Conservation (phyloP, 2,797 vertebrate species). For the Phataginus tricuspis region DNA sequence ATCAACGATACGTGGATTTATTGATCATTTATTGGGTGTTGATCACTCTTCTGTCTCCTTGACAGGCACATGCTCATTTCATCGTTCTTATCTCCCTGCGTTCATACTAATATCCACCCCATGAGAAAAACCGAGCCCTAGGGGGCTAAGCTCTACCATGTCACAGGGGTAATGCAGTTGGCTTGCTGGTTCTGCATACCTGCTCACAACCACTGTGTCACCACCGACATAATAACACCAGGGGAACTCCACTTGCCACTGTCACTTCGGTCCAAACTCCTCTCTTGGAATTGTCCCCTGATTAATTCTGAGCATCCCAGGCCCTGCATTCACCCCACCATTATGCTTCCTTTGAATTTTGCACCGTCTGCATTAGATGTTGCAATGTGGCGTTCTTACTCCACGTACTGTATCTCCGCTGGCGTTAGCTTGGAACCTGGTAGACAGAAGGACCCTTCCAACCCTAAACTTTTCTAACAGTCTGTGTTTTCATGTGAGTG, state of each 20-base stretch:
- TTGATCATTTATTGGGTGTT: background rate
- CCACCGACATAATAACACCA: background rate
- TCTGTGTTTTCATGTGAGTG: background rate
- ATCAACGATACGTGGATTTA: background rate
- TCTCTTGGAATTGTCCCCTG: background rate
- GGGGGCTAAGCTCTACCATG: background rate
- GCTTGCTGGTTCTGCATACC: background rate
- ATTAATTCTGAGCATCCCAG: background rate
- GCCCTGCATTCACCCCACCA: no score
- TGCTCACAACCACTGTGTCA: fast-evolving
- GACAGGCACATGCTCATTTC: background rate
- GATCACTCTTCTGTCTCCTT: background rate
- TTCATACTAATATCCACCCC: background rate
- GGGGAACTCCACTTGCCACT: background rate
- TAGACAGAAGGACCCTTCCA: background rate
- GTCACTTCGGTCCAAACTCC: background rate
- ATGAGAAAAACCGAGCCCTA: background rate
- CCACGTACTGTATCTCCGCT: background rate
- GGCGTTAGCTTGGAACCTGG: background rate
- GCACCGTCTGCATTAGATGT: background rate
- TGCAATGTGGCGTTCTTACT: background rate
- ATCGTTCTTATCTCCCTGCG: background rate
- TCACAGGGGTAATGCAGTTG: no score
- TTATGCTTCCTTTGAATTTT: background rate
- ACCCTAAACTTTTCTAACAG: background rate